phyloP scores from a whole-genome alignment of 2,113 vertebrate genomes.

The Terrapene triunguis region DNA sequence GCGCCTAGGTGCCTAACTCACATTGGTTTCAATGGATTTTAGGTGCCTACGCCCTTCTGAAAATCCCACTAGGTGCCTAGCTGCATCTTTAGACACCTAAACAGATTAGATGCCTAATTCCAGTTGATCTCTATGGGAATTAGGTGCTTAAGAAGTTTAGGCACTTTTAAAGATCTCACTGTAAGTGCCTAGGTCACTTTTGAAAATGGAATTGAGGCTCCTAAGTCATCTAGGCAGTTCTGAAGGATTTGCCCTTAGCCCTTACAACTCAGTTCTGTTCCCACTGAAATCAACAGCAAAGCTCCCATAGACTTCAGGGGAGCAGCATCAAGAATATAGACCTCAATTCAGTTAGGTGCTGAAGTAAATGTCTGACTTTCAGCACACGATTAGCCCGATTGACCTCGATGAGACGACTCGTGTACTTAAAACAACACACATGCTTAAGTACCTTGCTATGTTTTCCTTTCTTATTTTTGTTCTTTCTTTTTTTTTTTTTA shows the following conservation, averaged over 20 bases:
- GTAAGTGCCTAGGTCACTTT: not conserved
- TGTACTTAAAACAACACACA: not conserved
- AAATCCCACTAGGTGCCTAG: not conserved
- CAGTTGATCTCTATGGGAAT: not conserved
- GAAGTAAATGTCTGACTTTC: not conserved
- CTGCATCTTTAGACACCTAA: not conserved
- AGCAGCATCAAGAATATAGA: not conserved
- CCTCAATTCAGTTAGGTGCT: not conserved
- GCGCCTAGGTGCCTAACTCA: not conserved
- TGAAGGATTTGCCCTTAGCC: not conserved
- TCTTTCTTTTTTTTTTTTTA: not conserved
- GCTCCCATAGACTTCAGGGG: not conserved
- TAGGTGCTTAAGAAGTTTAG: not conserved
- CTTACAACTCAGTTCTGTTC: not conserved
- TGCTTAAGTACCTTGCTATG: not conserved
- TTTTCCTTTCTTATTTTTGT: slow-evolving; percentile 47
- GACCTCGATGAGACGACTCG: not conserved
- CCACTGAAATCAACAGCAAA: not conserved
- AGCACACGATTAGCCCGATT: not conserved
- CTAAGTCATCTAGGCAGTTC: not conserved
- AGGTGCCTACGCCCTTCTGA: not conserved
- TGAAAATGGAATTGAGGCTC: not conserved
- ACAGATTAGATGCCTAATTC: not conserved
- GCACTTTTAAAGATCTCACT: not conserved
- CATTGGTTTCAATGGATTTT: not conserved